A percentile compares a stretch with the other conserved stretches of the same genome.
phyloP scores from a whole-genome alignment of 1,140 invertebrate species.

The Drosophila persimilis region DNA sequence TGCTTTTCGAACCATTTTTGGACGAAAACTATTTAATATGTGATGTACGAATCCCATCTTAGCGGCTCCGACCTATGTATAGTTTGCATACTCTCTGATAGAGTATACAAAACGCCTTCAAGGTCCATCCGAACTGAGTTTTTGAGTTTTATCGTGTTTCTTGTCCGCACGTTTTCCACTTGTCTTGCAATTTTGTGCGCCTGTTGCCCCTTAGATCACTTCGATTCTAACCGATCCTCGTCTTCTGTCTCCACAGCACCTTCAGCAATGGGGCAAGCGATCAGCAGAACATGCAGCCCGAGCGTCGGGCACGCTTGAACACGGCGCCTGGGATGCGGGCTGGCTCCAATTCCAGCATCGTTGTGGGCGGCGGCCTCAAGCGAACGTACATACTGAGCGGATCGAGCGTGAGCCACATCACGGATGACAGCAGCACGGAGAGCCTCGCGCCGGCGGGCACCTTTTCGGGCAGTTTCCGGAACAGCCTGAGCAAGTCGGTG shows the following conservation, averaged over 20 bases:
- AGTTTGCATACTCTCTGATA: too few species aligned
- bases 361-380: conserved; percentile 57
- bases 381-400: conserved; percentile 73
- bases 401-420: conserved; percentile 77
- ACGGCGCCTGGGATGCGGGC: conserved; percentile 77
- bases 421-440: conserved; percentile 79
- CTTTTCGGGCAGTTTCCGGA: conserved; percentile 75
- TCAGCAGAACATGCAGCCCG: conserved; percentile 60
- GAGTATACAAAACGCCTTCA: conserved; percentile 22
- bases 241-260: conserved; percentile 53
- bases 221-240: conserved; percentile 45
- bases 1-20: too few species aligned
- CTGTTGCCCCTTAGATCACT: conserved; percentile 66
- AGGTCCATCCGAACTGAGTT: conserved; percentile 37
- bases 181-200: conserved; percentile 61
- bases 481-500: conserved; percentile 85
- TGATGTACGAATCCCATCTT: too few species aligned
- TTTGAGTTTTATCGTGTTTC: conserved; percentile 23
- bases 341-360: conserved; percentile 36
- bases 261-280: conserved; percentile 81
- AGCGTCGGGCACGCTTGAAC: conserved; percentile 75
- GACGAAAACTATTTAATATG: too few species aligned
- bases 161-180: conserved; percentile 23
- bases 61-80: too few species aligned
- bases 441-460: conserved; percentile 80